phyloP scores from a whole-genome alignment of 2,113 vertebrate species.

The Amblyopsis rosae region DNA sequence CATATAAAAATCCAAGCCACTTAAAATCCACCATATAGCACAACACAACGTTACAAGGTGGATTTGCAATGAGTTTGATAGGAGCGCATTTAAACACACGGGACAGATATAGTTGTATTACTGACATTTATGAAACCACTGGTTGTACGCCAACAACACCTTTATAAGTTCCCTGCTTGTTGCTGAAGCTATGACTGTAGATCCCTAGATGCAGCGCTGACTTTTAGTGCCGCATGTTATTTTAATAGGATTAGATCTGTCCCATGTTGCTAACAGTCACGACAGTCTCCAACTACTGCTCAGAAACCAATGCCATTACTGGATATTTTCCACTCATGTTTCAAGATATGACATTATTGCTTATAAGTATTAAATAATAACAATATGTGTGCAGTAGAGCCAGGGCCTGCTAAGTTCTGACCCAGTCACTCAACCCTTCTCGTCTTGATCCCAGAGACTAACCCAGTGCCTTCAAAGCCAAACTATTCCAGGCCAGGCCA shows the following conservation, averaged over 20 bases:
- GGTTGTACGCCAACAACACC: constrained; percentile 10
- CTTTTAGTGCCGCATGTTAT: constrained; percentile 36
- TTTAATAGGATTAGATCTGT: constrained; percentile 37
- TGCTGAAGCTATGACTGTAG: constrained; percentile 7
- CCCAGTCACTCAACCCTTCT: neutral
- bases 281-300: neutral
- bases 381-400: neutral
- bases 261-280: constrained; percentile 16
- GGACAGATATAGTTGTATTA: neutral
- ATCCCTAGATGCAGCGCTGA: constrained; percentile 1
- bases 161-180: constrained; percentile 17
- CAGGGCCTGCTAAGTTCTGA: neutral
- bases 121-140: constrained; percentile 17
- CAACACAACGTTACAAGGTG: neutral
- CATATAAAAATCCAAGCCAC: neutral
- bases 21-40: neutral
- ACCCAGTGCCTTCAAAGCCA: neutral
- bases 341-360: too few relatives aligned
- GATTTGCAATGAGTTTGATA: constrained; percentile 1
- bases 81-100: neutral
- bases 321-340: too few relatives aligned
- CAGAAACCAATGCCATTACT: too few relatives aligned
- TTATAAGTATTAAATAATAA: too few relatives aligned
- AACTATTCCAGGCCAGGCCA: constrained; percentile 6
- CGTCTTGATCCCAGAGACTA: neutral